A percentile compares a stretch with the other conserved stretches of the same genome.
These are phyloP conservation scores for Neostethus bicornis DNA, from an alignment of 2,797 vertebrate species.

Conservation along the genomic window DNA sequence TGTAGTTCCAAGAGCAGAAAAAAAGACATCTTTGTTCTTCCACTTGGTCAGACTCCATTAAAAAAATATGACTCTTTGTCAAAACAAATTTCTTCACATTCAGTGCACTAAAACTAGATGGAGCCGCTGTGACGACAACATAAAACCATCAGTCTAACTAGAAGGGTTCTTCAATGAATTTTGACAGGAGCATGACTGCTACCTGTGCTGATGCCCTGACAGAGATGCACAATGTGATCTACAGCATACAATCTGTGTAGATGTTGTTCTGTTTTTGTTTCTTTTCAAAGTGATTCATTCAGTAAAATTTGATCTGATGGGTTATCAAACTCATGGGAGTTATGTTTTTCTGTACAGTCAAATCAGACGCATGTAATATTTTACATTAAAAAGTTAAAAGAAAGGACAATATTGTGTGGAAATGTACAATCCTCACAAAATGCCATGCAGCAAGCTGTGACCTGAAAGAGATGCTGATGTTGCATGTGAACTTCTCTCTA, in stretches of 20 bases:
- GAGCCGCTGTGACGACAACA: background rate
- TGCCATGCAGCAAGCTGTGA: background rate
- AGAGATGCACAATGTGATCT: background rate
- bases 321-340: slow-evolving; percentile 22
- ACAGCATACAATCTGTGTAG: background rate
- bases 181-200: slow-evolving; percentile 15
- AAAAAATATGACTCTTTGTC: slow-evolving; percentile 32
- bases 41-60: slow-evolving; percentile 17
- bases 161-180: slow-evolving; percentile 6
- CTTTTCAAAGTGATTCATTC: too few species aligned
- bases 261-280: too few species aligned
- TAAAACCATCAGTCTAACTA: background rate
- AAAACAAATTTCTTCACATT: slow-evolving; percentile 15
- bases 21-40: background rate
- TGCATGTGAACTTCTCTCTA: slow-evolving; percentile 14
- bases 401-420: slow-evolving; percentile 4
- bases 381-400: slow-evolving; percentile 29
- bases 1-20: background rate
- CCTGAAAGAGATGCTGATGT: slow-evolving; percentile 14
- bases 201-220: background rate
- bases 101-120: slow-evolving; percentile 5
- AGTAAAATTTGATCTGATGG: slow-evolving; percentile 24
- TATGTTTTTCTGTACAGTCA: slow-evolving; percentile 19
- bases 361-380: slow-evolving; percentile 18
- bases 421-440: slow-evolving; percentile 7